These are phyloP conservation scores for Gnathonemus echidnorhynchus DNA, from an alignment of 2,113 vertebrate species.

Conservation along the genomic window DNA sequence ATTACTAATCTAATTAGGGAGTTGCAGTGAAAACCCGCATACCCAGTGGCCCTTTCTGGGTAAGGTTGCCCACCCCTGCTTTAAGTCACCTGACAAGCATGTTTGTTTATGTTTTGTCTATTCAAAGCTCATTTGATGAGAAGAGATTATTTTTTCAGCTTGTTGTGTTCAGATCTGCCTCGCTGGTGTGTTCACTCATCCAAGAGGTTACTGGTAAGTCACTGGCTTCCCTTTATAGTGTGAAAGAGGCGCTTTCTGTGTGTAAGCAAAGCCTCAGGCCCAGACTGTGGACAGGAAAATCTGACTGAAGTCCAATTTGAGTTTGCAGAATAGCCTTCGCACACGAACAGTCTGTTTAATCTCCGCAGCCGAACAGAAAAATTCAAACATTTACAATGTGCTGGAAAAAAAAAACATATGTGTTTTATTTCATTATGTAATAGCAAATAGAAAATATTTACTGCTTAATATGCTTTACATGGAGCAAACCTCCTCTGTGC, in stretches of 20 bases:
- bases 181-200: not conserved
- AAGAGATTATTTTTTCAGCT: not conserved
- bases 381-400: not conserved
- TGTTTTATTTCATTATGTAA: not conserved
- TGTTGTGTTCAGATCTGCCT: not conserved
- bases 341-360: not conserved
- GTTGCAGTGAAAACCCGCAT: no score
- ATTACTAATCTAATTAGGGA: no score
- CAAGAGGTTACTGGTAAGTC: not conserved
- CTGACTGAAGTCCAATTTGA: not conserved
- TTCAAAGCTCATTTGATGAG: not conserved
- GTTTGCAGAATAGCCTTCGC: not conserved
- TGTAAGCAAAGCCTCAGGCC: not conserved
- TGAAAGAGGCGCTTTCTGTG: not conserved
- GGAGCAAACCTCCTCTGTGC: not conserved
- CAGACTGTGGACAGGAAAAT: not conserved
- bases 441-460: not conserved
- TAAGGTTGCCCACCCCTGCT: not conserved
- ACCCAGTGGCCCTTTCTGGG: not conserved
- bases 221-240: not conserved
- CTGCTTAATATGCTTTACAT: not conserved
- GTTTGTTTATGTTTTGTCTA: not conserved
- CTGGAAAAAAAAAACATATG: not conserved
- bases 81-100: not conserved
- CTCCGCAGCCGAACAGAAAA: not conserved